These are phyloP conservation scores for Bufo gargarizans DNA, from an alignment of 2,113 vertebrate genomes.

Conservation along the genomic window DNA sequence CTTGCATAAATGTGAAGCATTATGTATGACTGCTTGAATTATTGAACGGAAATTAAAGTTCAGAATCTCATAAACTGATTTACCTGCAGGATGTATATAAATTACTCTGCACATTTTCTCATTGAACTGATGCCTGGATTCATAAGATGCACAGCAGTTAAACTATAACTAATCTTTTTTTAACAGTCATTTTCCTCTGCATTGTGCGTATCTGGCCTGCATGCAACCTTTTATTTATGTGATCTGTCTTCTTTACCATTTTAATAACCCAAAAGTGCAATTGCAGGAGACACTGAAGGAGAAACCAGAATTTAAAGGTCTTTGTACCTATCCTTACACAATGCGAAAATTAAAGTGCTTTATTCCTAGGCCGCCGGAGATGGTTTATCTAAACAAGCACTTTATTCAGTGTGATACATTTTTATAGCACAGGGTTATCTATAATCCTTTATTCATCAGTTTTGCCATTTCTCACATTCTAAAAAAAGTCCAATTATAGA, in stretches of 20 bases:
- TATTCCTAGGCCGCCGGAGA: conserved; percentile 6
- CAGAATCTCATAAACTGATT: conserved; percentile 59
- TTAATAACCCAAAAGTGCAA: conserved; percentile 45
- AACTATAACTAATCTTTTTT: conserved; percentile 51
- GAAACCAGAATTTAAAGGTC: conserved; percentile 17
- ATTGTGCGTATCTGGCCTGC: conserved; percentile 48
- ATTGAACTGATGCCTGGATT: conserved; percentile 47
- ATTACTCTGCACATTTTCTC: conserved; percentile 52
- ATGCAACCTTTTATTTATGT: conserved; percentile 45
- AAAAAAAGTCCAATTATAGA: not conserved
- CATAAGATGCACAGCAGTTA: conserved; percentile 43
- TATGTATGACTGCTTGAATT: conserved; percentile 51
- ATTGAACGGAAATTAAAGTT: conserved; percentile 57
- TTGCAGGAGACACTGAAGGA: conserved; percentile 10
- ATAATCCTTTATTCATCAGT: not conserved
- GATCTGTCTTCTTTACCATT: conserved; percentile 45
- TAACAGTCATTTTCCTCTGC: conserved; percentile 47
- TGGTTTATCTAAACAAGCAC: conserved; percentile 10
- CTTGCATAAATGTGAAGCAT: conserved; percentile 37
- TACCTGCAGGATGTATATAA: conserved; percentile 58
- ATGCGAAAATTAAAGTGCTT: conserved; percentile 19
- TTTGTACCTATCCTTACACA: not conserved
- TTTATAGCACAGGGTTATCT: not conserved
- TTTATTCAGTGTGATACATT: not conserved
- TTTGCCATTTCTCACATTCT: not conserved